Base-by-base conservation (phyloP, 92 coral and sea anemone genomes). In the Siderastrea siderea region DNA sequence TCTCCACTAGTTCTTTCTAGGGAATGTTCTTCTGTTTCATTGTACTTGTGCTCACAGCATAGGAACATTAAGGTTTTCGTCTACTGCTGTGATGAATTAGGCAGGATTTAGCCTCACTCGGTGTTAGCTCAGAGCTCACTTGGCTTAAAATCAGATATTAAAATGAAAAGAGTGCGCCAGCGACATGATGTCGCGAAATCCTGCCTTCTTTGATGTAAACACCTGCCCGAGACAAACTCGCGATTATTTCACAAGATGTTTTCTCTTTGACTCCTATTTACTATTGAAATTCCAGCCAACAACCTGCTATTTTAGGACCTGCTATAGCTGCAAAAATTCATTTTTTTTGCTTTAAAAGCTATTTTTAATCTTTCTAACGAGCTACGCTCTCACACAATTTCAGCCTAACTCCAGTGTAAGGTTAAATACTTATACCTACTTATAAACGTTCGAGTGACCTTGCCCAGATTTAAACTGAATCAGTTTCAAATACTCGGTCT, bases 141-240 rank as follows among this genome's bases (percentile, higher is more conserved):
- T 54, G 78, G 64, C 45, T 72, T 61, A 47, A 47, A 73, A 83
- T 72, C 71, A 71, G 79, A 83, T 83, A 83, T 71, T 72, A 15
- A 62, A 66, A 48, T 47, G 44, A 49, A 49, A 74, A 74, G 79
- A 72, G 79, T 84, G 81, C 19, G 49, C 47, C 19, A 63, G 70
- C 87, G 80, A 84, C 80, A 64, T 61, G 63, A 50, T 72, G 80
- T 62, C 79, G 61, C 51, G 53, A 63, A 74, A 83, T 72, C 16
- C 54, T 72, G 71, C 59, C 80, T 83, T 71, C 79, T 83, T 71
- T 83, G 63, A 74, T 49, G 17, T 8, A 26, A 74, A 65, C 87
- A 84, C 87, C 87, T 84, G 87, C 80, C 54, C 77, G 7, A n/a
- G 86, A 48, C 77, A 9, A 49, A 6, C 5, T 51, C 51, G 51